phyloP scores from a whole-genome alignment of 2,113 vertebrate genomes.

The Aythya baeri region DNA sequence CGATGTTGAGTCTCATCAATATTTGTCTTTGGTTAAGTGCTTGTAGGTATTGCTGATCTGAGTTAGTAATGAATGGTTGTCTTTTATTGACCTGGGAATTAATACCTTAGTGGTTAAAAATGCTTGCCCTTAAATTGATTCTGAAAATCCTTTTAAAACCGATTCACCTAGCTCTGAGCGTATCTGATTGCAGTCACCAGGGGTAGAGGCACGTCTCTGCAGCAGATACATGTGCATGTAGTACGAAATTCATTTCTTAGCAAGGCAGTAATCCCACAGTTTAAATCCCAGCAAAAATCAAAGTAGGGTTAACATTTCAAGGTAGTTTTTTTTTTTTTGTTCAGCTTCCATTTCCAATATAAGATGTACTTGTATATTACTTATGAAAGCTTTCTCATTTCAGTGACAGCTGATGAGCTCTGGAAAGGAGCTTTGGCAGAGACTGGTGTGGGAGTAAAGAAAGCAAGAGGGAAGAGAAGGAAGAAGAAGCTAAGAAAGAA shows the following conservation, averaged over 20 bases:
- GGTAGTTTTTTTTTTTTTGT: not conserved
- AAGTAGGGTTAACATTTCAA: not conserved
- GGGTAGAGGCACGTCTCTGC: not conserved
- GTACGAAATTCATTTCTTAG: not conserved
- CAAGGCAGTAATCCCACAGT: not conserved
- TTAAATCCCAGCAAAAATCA: not conserved
- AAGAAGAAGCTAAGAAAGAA: conserved; percentile 88
- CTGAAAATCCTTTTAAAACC: not conserved
- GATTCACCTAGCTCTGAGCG: not conserved
- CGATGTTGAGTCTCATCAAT: not conserved
- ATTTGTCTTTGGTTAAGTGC: not conserved
- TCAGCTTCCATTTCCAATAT: not conserved
- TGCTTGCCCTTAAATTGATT: not conserved
- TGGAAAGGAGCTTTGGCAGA: conserved; percentile 94
- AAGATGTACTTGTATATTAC: not conserved
- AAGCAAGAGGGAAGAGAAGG: conserved; percentile 90
- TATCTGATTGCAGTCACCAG: not conserved
- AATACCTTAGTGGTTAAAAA: not conserved
- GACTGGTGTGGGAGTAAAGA: conserved; percentile 81
- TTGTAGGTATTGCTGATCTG: not conserved
- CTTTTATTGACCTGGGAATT: not conserved
- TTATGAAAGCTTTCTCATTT: conserved; percentile 33
- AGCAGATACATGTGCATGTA: not conserved
- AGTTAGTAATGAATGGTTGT: not conserved
- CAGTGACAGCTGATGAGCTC: conserved; percentile 92